phyloP scores from a whole-genome alignment of 2,797 vertebrate species.

The Sebastes vulpes region DNA sequence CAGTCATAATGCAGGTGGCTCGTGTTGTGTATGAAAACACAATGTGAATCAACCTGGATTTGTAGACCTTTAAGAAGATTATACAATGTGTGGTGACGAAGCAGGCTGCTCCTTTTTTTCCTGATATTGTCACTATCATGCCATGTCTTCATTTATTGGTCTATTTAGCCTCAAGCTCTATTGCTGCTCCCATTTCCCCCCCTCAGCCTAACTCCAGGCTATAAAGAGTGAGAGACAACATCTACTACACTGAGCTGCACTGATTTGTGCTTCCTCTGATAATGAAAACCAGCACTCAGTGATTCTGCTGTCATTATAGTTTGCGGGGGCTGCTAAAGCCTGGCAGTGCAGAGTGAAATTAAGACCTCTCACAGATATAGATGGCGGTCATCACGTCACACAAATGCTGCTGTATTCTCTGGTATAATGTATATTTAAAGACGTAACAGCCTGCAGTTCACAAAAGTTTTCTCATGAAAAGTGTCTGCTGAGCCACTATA shows the following conservation, averaged over 20 bases:
- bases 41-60: not conserved
- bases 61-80: not conserved
- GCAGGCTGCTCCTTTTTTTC: not conserved
- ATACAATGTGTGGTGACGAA: not conserved
- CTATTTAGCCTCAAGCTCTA: slow-evolving; percentile 35
- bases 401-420: not conserved
- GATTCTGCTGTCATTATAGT: slow-evolving; percentile 15
- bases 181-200: slow-evolving; percentile 17
- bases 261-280: slow-evolving; percentile 37
- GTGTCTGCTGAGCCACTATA: not conserved
- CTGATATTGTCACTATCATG: slow-evolving; percentile 28
- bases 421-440: not conserved
- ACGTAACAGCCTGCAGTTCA: not conserved
- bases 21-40: not conserved
- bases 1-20: not conserved
- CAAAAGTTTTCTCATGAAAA: not conserved
- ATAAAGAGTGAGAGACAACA: slow-evolving; percentile 12
- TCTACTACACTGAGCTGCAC: not conserved
- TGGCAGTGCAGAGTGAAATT: not conserved
- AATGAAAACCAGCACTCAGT: slow-evolving; percentile 27
- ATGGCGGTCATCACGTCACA: not conserved
- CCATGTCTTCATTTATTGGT: slow-evolving; percentile 44
- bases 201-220: slow-evolving; percentile 35
- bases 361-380: slow-evolving; percentile 3
- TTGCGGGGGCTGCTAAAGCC: not conserved